These are phyloP conservation scores for Epinotia demarniana DNA, from an alignment of 2,888 invertebrate genomes.

Conservation along the genomic window DNA sequence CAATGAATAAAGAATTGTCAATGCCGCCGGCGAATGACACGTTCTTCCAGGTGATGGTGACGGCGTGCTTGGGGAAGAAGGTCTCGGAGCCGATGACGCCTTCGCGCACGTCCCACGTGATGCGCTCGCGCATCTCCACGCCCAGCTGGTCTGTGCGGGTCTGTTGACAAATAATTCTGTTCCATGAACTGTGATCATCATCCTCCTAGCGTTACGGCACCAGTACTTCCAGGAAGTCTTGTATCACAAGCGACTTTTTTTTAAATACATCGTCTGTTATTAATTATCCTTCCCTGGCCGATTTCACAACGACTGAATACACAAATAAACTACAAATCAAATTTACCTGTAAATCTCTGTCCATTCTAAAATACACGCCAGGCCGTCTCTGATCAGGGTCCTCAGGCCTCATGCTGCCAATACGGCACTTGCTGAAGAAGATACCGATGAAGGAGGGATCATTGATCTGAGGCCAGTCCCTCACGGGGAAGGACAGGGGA, in stretches of 20 bases:
- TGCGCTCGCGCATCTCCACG: conserved; percentile 92
- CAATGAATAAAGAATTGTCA: conserved; percentile 89
- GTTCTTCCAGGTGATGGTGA: conserved; percentile 98
- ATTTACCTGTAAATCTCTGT: conserved; percentile 78
- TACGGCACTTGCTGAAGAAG: conserved; percentile 94
- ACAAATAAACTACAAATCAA: neutral
- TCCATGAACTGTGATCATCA: neutral
- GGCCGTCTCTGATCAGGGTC: conserved; percentile 91
- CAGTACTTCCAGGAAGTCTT: too few relatives aligned
- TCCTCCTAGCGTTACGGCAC: too few relatives aligned
- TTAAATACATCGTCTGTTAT: too few relatives aligned
- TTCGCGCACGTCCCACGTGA: conserved; percentile 94
- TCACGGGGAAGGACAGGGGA: conserved; percentile 93
- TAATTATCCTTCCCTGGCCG: too few relatives aligned
- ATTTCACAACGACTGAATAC: neutral
- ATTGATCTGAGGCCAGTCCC: conserved; percentile 93
- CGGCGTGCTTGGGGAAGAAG: conserved; percentile 95
- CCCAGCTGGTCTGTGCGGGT: conserved; percentile 92
- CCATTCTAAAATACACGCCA: conserved; percentile 92
- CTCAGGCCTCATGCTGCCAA: conserved; percentile 88
- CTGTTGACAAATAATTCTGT: conserved; percentile 55
- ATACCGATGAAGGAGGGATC: conserved; percentile 98
- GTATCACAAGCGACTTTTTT: too few relatives aligned
- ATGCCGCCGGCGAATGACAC: conserved; percentile 96
- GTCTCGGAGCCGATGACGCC: conserved; percentile 96